A percentile compares a stretch with the other conserved stretches of the same genome.
Evolutionary conservation across 2,888 invertebrate genomes (phyloP).

Genomic region (Hartigia nigra): DNA sequence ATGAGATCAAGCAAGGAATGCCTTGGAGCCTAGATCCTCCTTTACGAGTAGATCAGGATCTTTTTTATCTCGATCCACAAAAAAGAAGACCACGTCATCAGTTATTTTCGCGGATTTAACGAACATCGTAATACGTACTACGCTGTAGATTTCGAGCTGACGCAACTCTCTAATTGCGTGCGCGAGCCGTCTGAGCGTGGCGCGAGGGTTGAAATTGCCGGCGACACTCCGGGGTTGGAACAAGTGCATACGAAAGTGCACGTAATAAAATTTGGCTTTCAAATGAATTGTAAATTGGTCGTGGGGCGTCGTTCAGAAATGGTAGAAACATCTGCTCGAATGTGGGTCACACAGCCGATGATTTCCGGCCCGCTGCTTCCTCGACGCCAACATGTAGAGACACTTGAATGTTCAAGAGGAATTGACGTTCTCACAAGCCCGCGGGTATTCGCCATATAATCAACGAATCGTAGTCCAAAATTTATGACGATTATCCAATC

Average conservation of each 20-base stretch:
- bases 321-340: conserved; percentile 39
- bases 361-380: conserved; percentile 22
- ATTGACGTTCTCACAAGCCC: not conserved
- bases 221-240: not conserved
- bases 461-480: not conserved
- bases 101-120: not conserved
- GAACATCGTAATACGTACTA: not conserved
- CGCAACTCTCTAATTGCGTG: not conserved
- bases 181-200: not conserved
- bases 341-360: conserved; percentile 42
- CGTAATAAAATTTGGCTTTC: conserved; percentile 46
- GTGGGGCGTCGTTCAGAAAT: conserved; percentile 23
- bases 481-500: not conserved
- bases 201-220: not conserved
- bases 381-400: not conserved
- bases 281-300: conserved; percentile 52
- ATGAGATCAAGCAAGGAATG: not conserved
- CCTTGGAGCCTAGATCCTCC: not conserved
- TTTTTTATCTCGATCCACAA: not conserved
- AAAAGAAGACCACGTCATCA: not conserved
- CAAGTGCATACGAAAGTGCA: conserved; percentile 17
- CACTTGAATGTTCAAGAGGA: not conserved
- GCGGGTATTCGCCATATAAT: not conserved
- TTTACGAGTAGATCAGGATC: not conserved
- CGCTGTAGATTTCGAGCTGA: not conserved